Evolutionary conservation across 2,797 vertebrate species (phyloP), one percentile per base, ranked within the genome.

Genomic region (Kryptolebias ocellatus): DNA sequence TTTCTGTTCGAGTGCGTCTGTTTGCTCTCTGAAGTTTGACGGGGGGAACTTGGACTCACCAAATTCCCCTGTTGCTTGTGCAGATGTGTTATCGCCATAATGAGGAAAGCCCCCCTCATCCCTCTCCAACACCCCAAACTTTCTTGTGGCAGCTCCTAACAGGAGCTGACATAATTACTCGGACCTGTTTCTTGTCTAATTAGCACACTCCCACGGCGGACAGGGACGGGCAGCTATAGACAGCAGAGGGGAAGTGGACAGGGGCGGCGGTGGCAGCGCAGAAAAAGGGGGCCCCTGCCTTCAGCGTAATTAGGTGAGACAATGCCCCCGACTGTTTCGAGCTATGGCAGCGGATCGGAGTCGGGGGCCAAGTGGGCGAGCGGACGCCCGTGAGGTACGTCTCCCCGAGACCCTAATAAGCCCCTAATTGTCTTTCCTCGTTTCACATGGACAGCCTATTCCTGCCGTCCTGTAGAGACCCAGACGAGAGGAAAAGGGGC

Each of bases 261-360:
- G 95, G 94, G 95, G 95, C 95, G 94, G 94, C 83, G 83, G 95
- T 90, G 85, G 91, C 92, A 94, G 95, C 94, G 95, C 94, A 96
- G 94, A 95, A 94, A 95, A 94, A 95, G 28, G 94, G 93, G 93
- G 90, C 93, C 95, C 84, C 94, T 90, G 77, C 62, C 84, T 88
- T 86, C 94, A 93, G 84, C 18, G 0, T 97, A 96, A 97, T 97
- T 96, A 96, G 95, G 95, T 95, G 94, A 96, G 96, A 97, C 96
- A 96, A 95, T 94, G 90, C 94, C 94, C 94, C 94, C 92, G 95
- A 95, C 95, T 95, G 95, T 96, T 96, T 95, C 93, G 94, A 87
- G 94, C 93, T 91, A 93, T 93, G 95, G 95, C 93, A 92, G 94
- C 84, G 86, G 86, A 92, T 94, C 93, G 91, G 92, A 92, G 92